Evolutionary conservation across 1,140 invertebrate species (phyloP), one percentile per base, ranked within the genome.

Genomic region (Lepeophtheirus salmonis): DNA sequence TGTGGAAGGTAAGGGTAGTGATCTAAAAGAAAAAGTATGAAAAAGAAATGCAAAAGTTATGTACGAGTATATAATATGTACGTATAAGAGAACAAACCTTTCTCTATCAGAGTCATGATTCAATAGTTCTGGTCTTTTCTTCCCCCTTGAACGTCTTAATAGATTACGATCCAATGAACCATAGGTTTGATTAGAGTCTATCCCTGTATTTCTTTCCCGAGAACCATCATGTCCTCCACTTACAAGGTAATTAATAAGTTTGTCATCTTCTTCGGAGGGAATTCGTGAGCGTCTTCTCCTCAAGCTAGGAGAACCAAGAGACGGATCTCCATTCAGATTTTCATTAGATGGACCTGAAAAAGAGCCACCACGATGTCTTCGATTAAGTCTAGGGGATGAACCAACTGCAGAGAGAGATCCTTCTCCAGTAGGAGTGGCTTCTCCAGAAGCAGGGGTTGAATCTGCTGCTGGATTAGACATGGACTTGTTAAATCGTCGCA

Each of bases 181-280:
- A 56, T 72, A 72, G 22, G 10, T 60, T 14, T 56, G 21, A 61
- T 59, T 22, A 20, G 51, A 60, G 14, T 59, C 56, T 14, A 16
- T 17, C 13, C 17, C 24, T 16, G 22, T 84, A 69, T 85, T 86
- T 51, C 86, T 72, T 67, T 90, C 86, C n/a, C 83, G 71, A n/a
- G 68, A 70, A 58, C 78, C 80, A 52, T 83, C 80, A 58, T 83
- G 79, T 1, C 83, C 83, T 1, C 82, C 81, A 0, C 80, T 79
- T 51, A 84, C 73, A 21, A 92, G 71, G 67, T 88, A 91, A 67
- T 89, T 86, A 79, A 92, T 82, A 0, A 92, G 71, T 56, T 80
- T 82, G 64, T 90, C 86, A 66, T 89, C 84, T 66, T 86, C 86
- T 66, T 86, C 83, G 14, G 82, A 83, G 0, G 84, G 79, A 25